Evolutionary conservation across 2,888 invertebrate genomes (phyloP).

Genomic region (Sturmia bella): DNA sequence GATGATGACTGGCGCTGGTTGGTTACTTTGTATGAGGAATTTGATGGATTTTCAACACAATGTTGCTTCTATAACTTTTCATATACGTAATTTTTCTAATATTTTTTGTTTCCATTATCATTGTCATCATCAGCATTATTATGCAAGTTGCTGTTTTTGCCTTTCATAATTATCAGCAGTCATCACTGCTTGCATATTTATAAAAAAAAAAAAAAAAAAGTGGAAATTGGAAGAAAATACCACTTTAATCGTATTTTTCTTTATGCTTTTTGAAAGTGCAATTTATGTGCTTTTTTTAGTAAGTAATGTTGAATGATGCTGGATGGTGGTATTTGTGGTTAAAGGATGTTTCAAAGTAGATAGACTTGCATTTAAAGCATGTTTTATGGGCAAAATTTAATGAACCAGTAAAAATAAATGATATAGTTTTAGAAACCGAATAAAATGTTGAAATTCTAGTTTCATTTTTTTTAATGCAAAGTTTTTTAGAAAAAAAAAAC

Average conservation of each 20-base stretch:
- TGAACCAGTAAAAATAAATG: too few species aligned
- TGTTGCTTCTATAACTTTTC: conserved; percentile 45
- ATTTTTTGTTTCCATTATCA: conserved; percentile 12
- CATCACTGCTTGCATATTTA: conserved; percentile 58
- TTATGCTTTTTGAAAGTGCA: not conserved
- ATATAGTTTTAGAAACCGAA: not conserved
- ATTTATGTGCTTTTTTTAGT: conserved; percentile 12
- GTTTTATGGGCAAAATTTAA: too few species aligned
- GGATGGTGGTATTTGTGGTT: not conserved
- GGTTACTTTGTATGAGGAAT: not conserved
- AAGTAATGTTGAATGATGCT: not conserved
- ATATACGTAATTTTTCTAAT: conserved; percentile 1
- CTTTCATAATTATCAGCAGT: conserved; percentile 61
- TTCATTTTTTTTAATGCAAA: too few species aligned
- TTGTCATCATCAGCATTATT: conserved; percentile 46
- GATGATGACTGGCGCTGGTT: not conserved
- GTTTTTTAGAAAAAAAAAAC: too few species aligned
- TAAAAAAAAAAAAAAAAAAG: conserved; percentile 10
- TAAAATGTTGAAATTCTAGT: too few species aligned
- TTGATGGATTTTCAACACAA: conserved; percentile 59
- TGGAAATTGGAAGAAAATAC: conserved; percentile 18
- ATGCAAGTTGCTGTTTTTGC: conserved; percentile 52
- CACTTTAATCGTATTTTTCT: conserved; percentile 24
- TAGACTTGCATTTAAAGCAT: too few species aligned
- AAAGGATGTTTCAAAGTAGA: not conserved